Conservation (phyloP, 2,888 invertebrate species). For the Drosophila parthenogenetica region DNA sequence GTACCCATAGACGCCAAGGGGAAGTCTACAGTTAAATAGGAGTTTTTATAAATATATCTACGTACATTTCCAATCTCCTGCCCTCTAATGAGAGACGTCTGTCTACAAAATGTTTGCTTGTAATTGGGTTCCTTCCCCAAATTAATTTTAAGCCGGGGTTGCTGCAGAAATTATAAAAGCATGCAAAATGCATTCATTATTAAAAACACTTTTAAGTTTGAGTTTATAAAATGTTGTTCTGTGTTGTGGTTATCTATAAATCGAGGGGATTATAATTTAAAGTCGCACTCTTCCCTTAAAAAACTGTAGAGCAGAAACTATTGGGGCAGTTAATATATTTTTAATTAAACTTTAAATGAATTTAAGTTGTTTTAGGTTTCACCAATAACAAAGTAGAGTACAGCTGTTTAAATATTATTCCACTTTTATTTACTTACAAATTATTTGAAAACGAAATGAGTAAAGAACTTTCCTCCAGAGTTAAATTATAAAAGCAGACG, state of each 20-base stretch:
- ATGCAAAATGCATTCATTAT: constrained; percentile 55
- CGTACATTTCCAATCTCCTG: constrained; percentile 17
- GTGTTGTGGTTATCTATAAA: constrained; percentile 5
- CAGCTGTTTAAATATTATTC: background rate
- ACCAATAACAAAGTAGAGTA: too few species aligned
- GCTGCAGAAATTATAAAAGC: constrained; percentile 48
- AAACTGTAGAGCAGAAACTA: background rate
- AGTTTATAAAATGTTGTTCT: constrained; percentile 22
- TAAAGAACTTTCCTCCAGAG: background rate
- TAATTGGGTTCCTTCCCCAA: constrained; percentile 56
- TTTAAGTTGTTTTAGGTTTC: too few species aligned
- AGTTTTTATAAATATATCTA: background rate
- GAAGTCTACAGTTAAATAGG: background rate
- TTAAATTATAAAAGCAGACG: constrained; percentile 46
- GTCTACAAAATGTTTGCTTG: constrained; percentile 61
- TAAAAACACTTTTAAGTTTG: constrained; percentile 35
- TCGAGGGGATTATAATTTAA: constrained; percentile 5
- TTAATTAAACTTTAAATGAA: too few species aligned
- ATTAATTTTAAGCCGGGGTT: constrained; percentile 18
- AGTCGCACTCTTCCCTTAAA: background rate
- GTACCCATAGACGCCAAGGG: constrained; percentile 12
- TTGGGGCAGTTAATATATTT: too few species aligned
- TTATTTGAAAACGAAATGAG: background rate
- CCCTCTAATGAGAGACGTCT: constrained; percentile 52
- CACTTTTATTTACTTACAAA: background rate